Conservation (phyloP, 2,888 invertebrate genomes). For the Trachelus troglodyta region DNA sequence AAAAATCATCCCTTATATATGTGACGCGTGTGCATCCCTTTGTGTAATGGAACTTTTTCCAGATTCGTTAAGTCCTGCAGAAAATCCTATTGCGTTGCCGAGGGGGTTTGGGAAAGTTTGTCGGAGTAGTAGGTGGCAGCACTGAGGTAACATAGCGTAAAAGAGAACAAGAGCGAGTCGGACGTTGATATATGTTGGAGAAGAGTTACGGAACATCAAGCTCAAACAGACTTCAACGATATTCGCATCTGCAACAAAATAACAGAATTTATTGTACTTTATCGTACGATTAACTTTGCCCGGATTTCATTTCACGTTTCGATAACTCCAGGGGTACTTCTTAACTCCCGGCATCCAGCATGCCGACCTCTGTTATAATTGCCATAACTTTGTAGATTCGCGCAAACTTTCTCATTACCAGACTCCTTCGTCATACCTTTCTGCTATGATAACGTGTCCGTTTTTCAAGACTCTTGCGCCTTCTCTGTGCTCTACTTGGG, state of each 20-base stretch:
- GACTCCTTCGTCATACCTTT: constrained; percentile 11
- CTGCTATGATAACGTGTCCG: neutral
- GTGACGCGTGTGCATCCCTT: neutral
- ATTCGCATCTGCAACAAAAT: neutral
- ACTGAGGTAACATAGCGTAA: neutral
- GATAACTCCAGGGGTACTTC: constrained; percentile 9
- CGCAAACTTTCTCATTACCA: constrained; percentile 21
- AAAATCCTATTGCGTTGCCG: neutral
- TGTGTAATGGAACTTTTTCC: neutral
- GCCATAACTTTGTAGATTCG: constrained; percentile 52
- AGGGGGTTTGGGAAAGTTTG: neutral
- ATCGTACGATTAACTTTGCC: constrained; percentile 22
- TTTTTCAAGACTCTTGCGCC: neutral
- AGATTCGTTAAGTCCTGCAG: neutral
- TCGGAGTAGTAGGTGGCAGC: neutral
- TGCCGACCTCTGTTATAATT: constrained; percentile 46
- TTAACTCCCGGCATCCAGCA: constrained; percentile 31
- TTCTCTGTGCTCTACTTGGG: neutral
- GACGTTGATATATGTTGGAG: neutral
- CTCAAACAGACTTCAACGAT: neutral
- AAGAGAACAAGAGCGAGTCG: neutral
- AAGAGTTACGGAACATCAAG: neutral
- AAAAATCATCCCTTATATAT: neutral
- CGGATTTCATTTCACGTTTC: constrained; percentile 58
- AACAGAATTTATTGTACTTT: neutral